A percentile compares a stretch with the other conserved stretches of the same genome.
Evolutionary conservation across 1,140 invertebrate genomes (phyloP).

Genomic region (Ooceraea biroi): DNA sequence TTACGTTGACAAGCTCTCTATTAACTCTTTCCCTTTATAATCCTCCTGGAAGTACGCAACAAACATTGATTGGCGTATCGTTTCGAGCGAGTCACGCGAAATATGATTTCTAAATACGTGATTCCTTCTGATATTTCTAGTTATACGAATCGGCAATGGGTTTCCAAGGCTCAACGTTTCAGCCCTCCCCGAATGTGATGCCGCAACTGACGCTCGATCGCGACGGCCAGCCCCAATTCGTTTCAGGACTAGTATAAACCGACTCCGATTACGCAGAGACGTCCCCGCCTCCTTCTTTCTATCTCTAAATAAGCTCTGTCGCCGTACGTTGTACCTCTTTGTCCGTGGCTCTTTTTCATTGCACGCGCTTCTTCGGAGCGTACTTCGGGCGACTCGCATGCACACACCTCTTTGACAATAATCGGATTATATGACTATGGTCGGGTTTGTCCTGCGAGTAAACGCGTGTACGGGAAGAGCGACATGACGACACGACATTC

Average conservation of each 20-base stretch:
- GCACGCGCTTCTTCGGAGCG: conserved; percentile 68
- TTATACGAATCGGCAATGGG: conserved; percentile 89
- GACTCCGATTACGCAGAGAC: conserved; percentile 50
- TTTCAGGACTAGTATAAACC: conserved; percentile 90
- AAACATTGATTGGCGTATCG: not conserved
- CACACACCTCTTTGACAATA: conserved; percentile 84
- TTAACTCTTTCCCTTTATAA: not conserved
- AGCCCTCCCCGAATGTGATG: conserved; percentile 86
- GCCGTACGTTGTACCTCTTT: conserved; percentile 74
- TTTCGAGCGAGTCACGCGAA: not conserved
- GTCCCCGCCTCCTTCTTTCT: conserved; percentile 44
- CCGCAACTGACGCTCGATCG: conserved; percentile 87
- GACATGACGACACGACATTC: conserved; percentile 23
- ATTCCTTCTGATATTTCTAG: conserved; percentile 83
- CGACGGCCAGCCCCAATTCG: conserved; percentile 90
- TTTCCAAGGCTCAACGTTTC: conserved; percentile 91
- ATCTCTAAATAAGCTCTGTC: conserved; percentile 70
- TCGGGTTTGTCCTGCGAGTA: conserved; percentile 76
- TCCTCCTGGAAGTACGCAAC: not conserved
- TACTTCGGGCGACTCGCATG: conserved; percentile 71
- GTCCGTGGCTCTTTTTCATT: conserved; percentile 66
- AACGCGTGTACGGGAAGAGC: conserved; percentile 69
- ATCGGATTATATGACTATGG: conserved; percentile 74
- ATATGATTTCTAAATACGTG: conserved; percentile 68
- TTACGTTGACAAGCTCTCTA: not conserved